A percentile compares a stretch with the other conserved stretches of the same genome.
Conservation (phyloP, 2,797 vertebrate species). For the Tadarida brasiliensis region DNA sequence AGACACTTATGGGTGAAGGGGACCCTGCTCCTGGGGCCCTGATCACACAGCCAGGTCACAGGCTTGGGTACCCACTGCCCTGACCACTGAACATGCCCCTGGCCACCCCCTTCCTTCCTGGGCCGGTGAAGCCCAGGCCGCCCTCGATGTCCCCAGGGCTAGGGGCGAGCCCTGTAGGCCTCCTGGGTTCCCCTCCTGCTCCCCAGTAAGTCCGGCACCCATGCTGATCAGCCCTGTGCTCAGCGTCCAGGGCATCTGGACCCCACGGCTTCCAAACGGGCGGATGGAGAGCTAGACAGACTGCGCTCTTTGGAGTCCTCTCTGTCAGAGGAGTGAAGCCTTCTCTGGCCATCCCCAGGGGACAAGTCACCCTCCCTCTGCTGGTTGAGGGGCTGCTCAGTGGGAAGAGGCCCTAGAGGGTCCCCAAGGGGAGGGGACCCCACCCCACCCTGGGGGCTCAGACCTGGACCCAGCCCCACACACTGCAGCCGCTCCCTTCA, state of each 20-base stretch:
- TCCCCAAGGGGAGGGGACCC: not conserved
- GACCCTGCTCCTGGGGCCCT: not conserved
- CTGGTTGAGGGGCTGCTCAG: not conserved
- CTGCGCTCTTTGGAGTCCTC: not conserved
- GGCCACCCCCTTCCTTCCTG: not conserved
- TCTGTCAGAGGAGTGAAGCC: not conserved
- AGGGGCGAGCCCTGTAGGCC: not conserved
- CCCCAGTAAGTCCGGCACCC: not conserved
- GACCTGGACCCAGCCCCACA: not conserved
- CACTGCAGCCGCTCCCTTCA: not conserved
- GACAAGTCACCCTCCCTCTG: not conserved
- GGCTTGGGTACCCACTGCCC: not conserved
- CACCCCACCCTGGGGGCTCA: not conserved
- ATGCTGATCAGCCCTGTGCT: rapidly evolving
- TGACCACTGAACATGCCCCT: not conserved
- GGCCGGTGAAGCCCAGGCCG: not conserved
- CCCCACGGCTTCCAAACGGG: not conserved
- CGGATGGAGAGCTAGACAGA: rapidly evolving
- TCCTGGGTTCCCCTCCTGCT: not conserved
- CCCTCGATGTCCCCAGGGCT: not conserved
- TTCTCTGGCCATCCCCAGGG: not conserved
- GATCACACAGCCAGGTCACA: not conserved
- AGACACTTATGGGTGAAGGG: not conserved
- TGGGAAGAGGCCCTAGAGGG: not conserved
- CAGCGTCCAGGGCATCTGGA: not conserved